Conservation (phyloP, 2,797 vertebrate species). For the Scyliorhinus canicula region DNA sequence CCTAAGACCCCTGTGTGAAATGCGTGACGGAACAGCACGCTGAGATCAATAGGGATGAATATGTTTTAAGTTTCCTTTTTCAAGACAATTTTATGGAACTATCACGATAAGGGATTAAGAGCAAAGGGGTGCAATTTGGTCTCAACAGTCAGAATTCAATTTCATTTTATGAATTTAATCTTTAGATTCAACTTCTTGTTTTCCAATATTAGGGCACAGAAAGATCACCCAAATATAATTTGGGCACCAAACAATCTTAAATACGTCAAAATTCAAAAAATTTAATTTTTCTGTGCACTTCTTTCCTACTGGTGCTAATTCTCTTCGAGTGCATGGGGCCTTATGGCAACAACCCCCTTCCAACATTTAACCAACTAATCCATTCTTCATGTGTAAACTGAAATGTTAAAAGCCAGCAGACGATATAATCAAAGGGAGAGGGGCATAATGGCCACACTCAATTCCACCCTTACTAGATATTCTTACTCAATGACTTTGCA, state of each 20-base stretch:
- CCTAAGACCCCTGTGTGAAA: neutral
- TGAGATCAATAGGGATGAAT: slow-evolving; percentile 16
- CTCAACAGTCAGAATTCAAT: slow-evolving; percentile 30
- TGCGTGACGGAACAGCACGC: neutral
- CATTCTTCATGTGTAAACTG: neutral
- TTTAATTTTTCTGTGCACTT: neutral
- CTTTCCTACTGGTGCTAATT: neutral
- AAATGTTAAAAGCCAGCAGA: neutral
- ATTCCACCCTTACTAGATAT: neutral
- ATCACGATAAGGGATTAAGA: slow-evolving; percentile 10
- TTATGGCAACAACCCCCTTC: neutral
- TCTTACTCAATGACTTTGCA: neutral
- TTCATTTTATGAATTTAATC: neutral
- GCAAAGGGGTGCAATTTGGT: slow-evolving; percentile 23
- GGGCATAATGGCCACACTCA: neutral
- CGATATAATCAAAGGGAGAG: neutral
- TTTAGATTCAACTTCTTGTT: neutral
- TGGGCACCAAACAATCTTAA: neutral
- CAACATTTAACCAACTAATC: neutral
- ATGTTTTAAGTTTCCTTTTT: slow-evolving; percentile 37
- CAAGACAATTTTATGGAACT: slow-evolving; percentile 30
- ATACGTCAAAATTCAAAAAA: neutral
- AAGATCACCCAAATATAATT: neutral
- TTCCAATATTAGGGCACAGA: neutral
- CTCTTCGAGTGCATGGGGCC: neutral